Percentiles rank a stretch among this genome's conserved stretches.
Conservation (phyloP, 2,797 vertebrate genomes). For the Cygnus olor region DNA sequence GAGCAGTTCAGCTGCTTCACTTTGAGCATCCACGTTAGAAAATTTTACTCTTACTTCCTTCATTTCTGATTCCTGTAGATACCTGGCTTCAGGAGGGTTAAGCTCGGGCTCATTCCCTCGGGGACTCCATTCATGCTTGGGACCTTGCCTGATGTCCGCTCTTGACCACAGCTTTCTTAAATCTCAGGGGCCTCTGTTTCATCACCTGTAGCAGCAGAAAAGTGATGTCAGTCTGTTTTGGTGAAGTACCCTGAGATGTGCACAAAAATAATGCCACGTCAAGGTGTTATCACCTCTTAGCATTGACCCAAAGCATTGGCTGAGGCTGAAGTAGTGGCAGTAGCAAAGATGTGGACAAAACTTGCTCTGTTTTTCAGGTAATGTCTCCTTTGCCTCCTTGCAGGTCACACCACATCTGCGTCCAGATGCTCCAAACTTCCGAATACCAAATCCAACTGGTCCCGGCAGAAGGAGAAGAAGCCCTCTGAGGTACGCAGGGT, state of each 20-base stretch:
- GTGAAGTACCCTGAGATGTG: background rate
- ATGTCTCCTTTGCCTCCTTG: conserved; percentile 22
- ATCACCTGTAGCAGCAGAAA: background rate
- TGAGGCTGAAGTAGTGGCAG: background rate
- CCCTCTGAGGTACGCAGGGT: conserved; percentile 89
- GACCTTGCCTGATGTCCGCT: background rate
- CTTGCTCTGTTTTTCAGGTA: background rate
- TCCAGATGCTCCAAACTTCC: conserved; percentile 91
- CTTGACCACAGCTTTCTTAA: background rate
- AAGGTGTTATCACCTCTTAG: background rate
- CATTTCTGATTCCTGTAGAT: background rate
- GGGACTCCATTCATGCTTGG: fast-evolving
- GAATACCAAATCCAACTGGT: conserved; percentile 89
- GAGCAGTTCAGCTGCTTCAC: background rate
- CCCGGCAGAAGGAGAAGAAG: conserved; percentile 92
- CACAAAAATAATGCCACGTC: background rate
- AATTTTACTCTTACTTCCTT: background rate
- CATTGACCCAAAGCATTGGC: background rate
- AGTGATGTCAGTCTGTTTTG: background rate
- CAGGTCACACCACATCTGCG: conserved; percentile 91
- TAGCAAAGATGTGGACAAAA: background rate
- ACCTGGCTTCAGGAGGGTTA: background rate
- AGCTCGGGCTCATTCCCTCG: background rate
- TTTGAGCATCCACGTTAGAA: background rate
- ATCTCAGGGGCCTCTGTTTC: background rate